Evolutionary conservation across 2,888 invertebrate genomes (phyloP).

Genomic region (Toxonevra muliebris): DNA sequence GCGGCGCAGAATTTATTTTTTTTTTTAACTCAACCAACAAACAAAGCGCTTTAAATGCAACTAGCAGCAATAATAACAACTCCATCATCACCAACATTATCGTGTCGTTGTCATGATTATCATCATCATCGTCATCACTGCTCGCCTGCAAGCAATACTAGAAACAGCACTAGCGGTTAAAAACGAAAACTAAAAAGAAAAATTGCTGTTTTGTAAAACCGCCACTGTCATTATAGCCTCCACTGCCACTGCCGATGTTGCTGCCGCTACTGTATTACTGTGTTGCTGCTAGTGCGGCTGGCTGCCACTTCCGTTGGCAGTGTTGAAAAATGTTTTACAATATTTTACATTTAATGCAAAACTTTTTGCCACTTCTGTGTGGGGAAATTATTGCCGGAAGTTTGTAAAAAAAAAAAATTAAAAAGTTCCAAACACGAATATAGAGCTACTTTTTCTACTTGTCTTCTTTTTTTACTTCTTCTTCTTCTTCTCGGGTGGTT

Average conservation of each 20-base stretch:
- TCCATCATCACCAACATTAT: too few relatives aligned
- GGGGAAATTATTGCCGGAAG: slow-evolving; percentile 19
- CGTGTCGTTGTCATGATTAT: too few relatives aligned
- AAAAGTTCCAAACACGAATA: slow-evolving; percentile 9
- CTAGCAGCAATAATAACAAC: too few relatives aligned
- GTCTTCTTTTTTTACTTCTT: not conserved
- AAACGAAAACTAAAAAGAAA: not conserved
- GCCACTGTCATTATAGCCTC: slow-evolving; percentile 14
- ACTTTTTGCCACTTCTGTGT: slow-evolving; percentile 23
- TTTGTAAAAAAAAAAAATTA: too few relatives aligned
- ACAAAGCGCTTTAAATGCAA: too few relatives aligned
- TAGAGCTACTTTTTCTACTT: slow-evolving; percentile 11
- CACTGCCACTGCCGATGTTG: not conserved
- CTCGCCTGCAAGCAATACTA: too few relatives aligned
- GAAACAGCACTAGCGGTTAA: too few relatives aligned
- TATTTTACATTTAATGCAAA: slow-evolving; percentile 26
- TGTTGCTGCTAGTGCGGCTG: not conserved
- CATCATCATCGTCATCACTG: too few relatives aligned
- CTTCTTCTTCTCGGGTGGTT: not conserved
- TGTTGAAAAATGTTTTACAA: slow-evolving; percentile 25
- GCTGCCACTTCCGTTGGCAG: not conserved
- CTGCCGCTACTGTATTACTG: not conserved
- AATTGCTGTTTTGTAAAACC: slow-evolving; percentile 15
- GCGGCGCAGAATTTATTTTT: too few relatives aligned
- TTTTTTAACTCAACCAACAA: too few relatives aligned